Percentiles rank a stretch among this genome's conserved stretches.
Evolutionary conservation across 2,113 vertebrate genomes (phyloP).

Genomic region (Raja brachyura): DNA sequence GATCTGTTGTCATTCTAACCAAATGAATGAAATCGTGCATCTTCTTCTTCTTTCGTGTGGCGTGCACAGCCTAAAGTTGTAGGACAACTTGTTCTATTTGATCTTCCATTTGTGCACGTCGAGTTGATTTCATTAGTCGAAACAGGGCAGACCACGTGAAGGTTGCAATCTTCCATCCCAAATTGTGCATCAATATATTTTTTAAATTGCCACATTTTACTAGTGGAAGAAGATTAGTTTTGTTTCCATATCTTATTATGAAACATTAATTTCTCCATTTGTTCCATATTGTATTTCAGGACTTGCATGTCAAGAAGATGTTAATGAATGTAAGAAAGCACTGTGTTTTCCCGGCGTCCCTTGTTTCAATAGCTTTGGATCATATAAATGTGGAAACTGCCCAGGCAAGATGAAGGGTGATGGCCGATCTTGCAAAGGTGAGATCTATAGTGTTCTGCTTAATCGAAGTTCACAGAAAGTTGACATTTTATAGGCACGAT

Average conservation of each 20-base stretch:
- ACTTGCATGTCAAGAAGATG: conserved; percentile 57
- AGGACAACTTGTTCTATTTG: too few relatives aligned
- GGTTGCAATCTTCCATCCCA: too few relatives aligned
- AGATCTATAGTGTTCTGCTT: conserved; percentile 36
- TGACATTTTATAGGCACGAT: neutral
- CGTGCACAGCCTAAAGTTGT: too few relatives aligned
- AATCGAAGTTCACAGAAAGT: neutral
- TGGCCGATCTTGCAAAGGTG: conserved; percentile 55
- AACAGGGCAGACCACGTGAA: too few relatives aligned
- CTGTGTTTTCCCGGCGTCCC: conserved; percentile 59
- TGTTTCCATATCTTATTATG: neutral
- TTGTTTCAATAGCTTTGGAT: conserved; percentile 62
- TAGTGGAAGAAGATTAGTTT: neutral
- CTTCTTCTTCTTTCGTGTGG: too few relatives aligned
- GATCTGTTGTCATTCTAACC: neutral
- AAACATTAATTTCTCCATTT: neutral
- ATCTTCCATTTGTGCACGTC: too few relatives aligned
- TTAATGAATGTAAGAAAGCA: conserved; percentile 60
- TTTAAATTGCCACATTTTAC: neutral
- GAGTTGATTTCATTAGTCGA: too few relatives aligned
- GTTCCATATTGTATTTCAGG: conserved; percentile 48
- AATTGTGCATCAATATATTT: neutral
- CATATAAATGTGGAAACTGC: conserved; percentile 56
- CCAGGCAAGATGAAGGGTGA: conserved; percentile 56
- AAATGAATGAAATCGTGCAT: neutral